phyloP scores from a whole-genome alignment of 2,797 vertebrate genomes.

The Chaenodraco wilsoni region DNA sequence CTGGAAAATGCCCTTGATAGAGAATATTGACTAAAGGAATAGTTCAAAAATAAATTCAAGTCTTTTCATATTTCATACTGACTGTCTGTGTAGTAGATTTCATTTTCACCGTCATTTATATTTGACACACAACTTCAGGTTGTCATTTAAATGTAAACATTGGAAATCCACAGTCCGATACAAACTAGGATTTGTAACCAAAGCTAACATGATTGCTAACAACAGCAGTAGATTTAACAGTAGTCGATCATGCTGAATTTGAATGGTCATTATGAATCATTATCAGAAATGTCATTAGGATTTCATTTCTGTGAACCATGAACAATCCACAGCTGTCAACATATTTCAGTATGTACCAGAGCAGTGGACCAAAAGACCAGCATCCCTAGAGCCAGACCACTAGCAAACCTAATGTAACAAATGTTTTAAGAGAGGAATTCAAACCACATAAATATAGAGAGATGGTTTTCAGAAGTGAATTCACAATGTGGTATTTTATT shows the following conservation, averaged over 20 bases:
- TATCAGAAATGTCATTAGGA: not conserved
- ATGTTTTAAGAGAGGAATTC: not conserved
- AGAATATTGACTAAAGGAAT: conserved; percentile 45
- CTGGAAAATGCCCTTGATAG: conserved; percentile 33
- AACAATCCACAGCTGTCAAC: not conserved
- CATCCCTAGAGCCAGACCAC: not conserved
- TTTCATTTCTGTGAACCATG: not conserved
- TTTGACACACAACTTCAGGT: conserved; percentile 1
- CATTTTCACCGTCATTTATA: conserved; percentile 14
- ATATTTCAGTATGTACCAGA: not conserved
- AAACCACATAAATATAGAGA: not conserved
- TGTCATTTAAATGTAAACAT: not conserved
- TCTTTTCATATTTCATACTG: conserved; percentile 41
- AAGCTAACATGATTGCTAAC: not conserved
- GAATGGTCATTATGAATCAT: not conserved
- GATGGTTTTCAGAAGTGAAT: not conserved
- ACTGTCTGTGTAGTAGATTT: conserved; percentile 24
- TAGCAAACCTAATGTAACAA: not conserved
- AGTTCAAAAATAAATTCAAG: conserved; percentile 37
- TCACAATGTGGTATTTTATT: not conserved
- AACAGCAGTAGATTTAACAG: not conserved
- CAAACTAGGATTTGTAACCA: not conserved
- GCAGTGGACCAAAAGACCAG: not conserved
- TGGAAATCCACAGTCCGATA: not conserved
- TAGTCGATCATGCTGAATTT: not conserved